Evolutionary conservation across 64 coral and sea anemone genomes (phyloP).

Genomic region (Dendrophyllia cribrosa): DNA sequence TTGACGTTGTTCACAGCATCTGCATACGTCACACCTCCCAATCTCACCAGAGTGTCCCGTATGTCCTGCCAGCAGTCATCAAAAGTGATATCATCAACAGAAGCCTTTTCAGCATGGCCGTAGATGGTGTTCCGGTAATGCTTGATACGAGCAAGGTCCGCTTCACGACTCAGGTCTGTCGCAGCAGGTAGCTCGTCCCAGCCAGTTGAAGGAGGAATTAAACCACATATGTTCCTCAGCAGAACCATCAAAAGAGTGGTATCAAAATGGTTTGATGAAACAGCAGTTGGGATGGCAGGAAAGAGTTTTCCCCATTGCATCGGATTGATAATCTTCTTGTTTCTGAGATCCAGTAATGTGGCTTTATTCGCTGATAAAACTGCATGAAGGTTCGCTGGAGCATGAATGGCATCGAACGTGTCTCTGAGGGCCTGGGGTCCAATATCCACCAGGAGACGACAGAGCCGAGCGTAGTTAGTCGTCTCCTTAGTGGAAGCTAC

Average conservation of each 20-base stretch:
- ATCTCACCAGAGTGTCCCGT: constrained; percentile 3
- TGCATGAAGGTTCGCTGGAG: background rate
- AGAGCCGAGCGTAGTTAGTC: background rate
- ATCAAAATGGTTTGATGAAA: constrained; percentile 15
- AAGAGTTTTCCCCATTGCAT: constrained; percentile 34
- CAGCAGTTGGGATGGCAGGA: background rate
- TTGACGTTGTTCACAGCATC: background rate
- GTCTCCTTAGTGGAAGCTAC: background rate
- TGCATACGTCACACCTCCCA: constrained; percentile 6
- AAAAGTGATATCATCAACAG: background rate
- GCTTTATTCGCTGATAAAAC: background rate
- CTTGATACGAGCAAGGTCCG: constrained; percentile 24
- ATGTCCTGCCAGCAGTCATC: constrained; percentile 15
- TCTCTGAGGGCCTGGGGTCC: constrained; percentile 6
- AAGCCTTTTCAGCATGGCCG: background rate
- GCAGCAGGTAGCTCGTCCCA: constrained; percentile 17
- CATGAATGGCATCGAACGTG: constrained; percentile 6
- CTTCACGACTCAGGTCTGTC: constrained; percentile 32
- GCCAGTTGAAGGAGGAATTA: background rate
- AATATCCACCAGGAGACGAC: constrained; percentile 16
- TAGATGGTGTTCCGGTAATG: constrained; percentile 29
- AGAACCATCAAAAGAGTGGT: constrained; percentile 19
- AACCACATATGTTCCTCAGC: constrained; percentile 19
- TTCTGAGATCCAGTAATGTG: background rate
- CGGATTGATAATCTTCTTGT: constrained; percentile 1